phyloP scores from a whole-genome alignment of 1,140 invertebrate genomes.

The Sinonovacula constricta region DNA sequence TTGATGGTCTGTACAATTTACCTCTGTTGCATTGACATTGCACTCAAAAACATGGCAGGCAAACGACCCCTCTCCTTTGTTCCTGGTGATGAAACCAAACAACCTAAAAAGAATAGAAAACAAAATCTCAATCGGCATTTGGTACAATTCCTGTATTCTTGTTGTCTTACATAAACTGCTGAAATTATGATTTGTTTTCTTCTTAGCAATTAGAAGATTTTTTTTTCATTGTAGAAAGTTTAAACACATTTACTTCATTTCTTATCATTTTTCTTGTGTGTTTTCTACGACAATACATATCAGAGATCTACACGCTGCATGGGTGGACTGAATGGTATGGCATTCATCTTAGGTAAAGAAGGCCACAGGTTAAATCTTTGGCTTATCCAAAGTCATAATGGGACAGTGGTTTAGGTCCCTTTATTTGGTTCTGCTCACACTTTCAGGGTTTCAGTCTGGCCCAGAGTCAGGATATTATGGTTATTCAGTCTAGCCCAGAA shows the following conservation, averaged over 20 bases:
- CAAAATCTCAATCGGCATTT: not conserved
- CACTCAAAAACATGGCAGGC: constrained; percentile 78
- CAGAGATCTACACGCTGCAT: too few species aligned
- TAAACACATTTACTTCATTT: constrained; percentile 1
- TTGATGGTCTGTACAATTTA: too few species aligned
- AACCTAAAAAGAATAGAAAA: constrained; percentile 64
- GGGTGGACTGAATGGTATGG: too few species aligned
- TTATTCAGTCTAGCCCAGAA: too few species aligned
- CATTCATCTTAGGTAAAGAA: too few species aligned
- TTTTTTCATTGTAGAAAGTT: not conserved
- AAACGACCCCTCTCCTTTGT: constrained; percentile 65
- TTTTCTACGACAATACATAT: too few species aligned
- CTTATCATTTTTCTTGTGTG: not conserved
- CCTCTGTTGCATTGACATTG: constrained; percentile 73
- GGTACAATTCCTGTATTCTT: not conserved
- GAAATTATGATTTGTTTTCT: not conserved
- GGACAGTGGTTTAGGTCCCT: too few species aligned
- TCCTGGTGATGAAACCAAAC: constrained; percentile 77
- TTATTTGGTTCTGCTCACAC: too few species aligned
- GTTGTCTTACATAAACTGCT: not conserved
- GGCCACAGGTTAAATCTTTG: too few species aligned
- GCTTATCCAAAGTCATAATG: too few species aligned
- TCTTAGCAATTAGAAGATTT: not conserved
- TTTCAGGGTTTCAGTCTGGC: too few species aligned
- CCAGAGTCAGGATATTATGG: too few species aligned